Conservation (phyloP, 1,140 invertebrate species). For the Drosophila rhopaloa region DNA sequence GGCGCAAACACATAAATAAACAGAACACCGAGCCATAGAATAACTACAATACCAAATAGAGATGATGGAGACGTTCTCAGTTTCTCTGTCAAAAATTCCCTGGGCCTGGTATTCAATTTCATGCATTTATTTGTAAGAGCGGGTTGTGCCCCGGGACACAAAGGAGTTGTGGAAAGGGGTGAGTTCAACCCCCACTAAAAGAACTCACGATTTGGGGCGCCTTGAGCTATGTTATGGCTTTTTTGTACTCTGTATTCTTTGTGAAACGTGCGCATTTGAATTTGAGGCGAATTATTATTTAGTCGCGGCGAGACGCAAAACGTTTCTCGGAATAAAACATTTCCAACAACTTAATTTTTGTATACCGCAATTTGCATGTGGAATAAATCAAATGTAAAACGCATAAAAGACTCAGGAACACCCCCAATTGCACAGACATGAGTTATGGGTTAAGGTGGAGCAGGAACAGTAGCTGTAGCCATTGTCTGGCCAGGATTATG, state of each 20-base stretch:
- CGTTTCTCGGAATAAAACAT: constrained; percentile 50
- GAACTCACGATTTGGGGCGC: constrained; percentile 27
- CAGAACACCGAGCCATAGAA: constrained; percentile 25
- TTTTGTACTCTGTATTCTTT: constrained; percentile 55
- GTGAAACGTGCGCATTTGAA: constrained; percentile 77
- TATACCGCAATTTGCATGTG: constrained; percentile 72
- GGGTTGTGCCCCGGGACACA: constrained; percentile 44
- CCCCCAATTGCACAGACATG: constrained; percentile 50
- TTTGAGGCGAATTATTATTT: constrained; percentile 80
- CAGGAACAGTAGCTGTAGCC: constrained; percentile 25
- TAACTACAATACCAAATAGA: constrained; percentile 56
- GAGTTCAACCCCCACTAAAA: constrained; percentile 10
- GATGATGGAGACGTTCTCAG: constrained; percentile 47
- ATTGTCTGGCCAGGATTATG: constrained; percentile 76
- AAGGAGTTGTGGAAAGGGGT: constrained; percentile 23
- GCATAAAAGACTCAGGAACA: constrained; percentile 56
- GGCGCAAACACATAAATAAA: constrained; percentile 68
- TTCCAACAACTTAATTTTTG: constrained; percentile 71
- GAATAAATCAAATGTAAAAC: constrained; percentile 79
- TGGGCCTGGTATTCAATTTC: constrained; percentile 69
- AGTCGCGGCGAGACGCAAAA: constrained; percentile 25
- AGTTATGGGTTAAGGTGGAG: constrained; percentile 43
- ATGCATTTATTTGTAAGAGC: constrained; percentile 67
- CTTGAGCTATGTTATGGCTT: constrained; percentile 45
- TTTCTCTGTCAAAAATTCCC: constrained; percentile 62